phyloP scores from a whole-genome alignment of 2,888 invertebrate genomes.

The Cantharis lateralis region DNA sequence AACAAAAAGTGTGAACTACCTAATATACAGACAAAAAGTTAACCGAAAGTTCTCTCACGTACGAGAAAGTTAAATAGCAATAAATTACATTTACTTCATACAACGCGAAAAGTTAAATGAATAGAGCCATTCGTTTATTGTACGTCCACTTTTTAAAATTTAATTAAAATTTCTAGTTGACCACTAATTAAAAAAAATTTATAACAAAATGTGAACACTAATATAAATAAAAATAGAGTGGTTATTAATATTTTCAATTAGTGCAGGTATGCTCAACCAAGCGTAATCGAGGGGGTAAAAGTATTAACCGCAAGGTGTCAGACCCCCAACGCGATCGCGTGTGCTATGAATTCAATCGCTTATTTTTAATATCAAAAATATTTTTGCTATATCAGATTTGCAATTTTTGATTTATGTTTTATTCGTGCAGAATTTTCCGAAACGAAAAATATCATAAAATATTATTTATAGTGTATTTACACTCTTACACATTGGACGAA shows the following conservation, averaged over 20 bases:
- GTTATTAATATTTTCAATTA: neutral
- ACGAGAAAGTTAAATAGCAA: neutral
- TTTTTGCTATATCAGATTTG: neutral
- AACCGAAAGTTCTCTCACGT: neutral
- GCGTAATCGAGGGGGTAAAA: neutral
- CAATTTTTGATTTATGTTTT: neutral
- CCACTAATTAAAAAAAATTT: neutral
- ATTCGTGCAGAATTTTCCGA: neutral
- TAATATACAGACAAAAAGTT: neutral
- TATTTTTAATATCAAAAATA: neutral
- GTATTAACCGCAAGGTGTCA: neutral
- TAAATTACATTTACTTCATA: neutral
- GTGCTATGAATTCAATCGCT: neutral
- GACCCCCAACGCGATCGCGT: neutral
- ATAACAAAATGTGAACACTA: neutral
- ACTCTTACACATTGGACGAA: no score
- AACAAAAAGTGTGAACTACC: neutral
- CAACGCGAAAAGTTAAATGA: neutral
- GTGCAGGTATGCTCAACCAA: neutral
- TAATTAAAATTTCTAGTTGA: neutral
- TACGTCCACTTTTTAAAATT: neutral
- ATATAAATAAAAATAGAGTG: neutral
- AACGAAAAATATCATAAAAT: no score
- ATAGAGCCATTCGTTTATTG: neutral
- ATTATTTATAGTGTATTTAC: no score